Percentiles rank a stretch among this genome's conserved stretches.
Evolutionary conservation across 2,113 vertebrate genomes (phyloP).

Genomic region (Brachirus orientalis): DNA sequence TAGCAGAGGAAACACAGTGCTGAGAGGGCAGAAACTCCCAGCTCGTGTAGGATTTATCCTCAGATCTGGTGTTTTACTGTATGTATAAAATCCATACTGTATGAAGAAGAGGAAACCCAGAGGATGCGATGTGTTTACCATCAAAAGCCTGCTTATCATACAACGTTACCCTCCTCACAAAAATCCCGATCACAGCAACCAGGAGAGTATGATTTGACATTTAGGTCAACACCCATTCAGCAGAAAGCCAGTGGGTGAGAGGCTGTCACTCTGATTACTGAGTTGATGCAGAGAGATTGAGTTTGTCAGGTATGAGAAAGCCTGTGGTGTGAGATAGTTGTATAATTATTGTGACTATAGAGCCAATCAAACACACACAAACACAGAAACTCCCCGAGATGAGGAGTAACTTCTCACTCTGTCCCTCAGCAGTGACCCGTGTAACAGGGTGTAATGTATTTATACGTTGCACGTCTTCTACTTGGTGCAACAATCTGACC

Average conservation of each 20-base stretch:
- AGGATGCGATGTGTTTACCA: slow-evolving; percentile 37
- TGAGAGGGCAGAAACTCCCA: slow-evolving; percentile 19
- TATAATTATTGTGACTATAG: slow-evolving; percentile 42
- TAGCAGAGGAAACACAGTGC: slow-evolving; percentile 24
- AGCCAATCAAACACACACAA: slow-evolving; percentile 25
- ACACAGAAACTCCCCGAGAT: slow-evolving; percentile 30
- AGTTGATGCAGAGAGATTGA: slow-evolving; percentile 71
- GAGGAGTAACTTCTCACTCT: slow-evolving; percentile 57
- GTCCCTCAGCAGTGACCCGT: slow-evolving; percentile 66
- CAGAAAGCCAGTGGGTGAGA: slow-evolving; percentile 66
- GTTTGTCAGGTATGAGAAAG: slow-evolving; percentile 72
- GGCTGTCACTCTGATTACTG: slow-evolving; percentile 78
- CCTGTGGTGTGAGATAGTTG: slow-evolving; percentile 64
- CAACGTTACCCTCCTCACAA: background rate
- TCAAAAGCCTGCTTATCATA: slow-evolving; percentile 70
- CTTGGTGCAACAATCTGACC: slow-evolving; percentile 48
- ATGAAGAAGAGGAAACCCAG: background rate
- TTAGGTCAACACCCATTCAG: slow-evolving; percentile 75
- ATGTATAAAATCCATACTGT: background rate
- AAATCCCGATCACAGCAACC: slow-evolving; percentile 50
- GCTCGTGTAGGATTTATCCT: background rate
- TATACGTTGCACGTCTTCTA: slow-evolving; percentile 49
- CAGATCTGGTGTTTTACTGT: background rate
- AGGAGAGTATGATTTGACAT: slow-evolving; percentile 75
- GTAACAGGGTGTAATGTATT: slow-evolving; percentile 63